Conservation (phyloP, 2,797 vertebrate species). For the Sebastes jordani region DNA sequence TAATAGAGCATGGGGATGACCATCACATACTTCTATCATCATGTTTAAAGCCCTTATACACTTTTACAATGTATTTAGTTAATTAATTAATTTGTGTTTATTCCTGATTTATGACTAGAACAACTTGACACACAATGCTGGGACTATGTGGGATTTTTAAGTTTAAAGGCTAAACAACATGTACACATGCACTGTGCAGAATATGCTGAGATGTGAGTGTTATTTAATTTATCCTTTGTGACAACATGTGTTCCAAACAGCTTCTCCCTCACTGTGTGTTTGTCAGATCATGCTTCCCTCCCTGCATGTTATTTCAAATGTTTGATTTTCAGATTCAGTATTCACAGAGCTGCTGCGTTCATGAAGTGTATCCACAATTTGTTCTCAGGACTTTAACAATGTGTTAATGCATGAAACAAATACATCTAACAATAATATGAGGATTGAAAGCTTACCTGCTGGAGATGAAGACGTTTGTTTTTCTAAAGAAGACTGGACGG, state of each 20-base stretch:
- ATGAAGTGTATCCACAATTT: conserved; percentile 1
- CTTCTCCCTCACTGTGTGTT: conserved; percentile 1
- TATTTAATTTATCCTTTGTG: not conserved
- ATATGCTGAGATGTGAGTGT: too few relatives aligned
- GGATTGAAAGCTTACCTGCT: not conserved
- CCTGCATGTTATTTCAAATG: conserved; percentile 14
- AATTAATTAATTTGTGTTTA: too few relatives aligned
- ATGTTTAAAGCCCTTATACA: too few relatives aligned
- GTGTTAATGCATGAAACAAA: not conserved
- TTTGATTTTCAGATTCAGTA: conserved; percentile 29
- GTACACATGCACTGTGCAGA: too few relatives aligned
- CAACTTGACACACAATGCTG: too few relatives aligned
- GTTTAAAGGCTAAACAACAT: too few relatives aligned
- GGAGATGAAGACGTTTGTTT: not conserved
- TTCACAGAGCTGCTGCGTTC: conserved; percentile 13
- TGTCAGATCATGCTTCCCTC: not conserved
- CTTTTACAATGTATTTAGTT: too few relatives aligned
- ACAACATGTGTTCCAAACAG: not conserved
- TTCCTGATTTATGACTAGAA: too few relatives aligned
- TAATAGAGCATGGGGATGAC: too few relatives aligned
- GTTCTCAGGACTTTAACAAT: not conserved
- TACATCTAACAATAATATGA: not conserved
- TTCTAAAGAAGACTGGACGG: not conserved
- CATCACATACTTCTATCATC: too few relatives aligned
- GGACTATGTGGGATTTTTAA: too few relatives aligned